Evolutionary conservation across 2,888 invertebrate species (phyloP).

Genomic region (Tryphoninae sp.): DNA sequence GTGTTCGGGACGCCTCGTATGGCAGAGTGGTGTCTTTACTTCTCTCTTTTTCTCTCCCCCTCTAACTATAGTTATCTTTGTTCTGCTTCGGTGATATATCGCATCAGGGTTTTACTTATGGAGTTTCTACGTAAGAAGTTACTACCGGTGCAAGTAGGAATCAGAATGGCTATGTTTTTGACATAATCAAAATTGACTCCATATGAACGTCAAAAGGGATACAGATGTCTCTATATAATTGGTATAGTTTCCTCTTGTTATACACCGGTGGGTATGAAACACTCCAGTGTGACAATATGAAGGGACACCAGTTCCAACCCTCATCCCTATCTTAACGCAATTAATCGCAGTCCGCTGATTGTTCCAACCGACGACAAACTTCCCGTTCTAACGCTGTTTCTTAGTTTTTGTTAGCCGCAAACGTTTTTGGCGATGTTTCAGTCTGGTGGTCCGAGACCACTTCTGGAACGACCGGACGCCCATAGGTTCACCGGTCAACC

Average conservation of each 20-base stretch:
- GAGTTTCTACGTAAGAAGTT: constrained; percentile 36
- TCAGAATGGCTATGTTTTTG: constrained; percentile 16
- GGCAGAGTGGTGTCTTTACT: constrained; percentile 32
- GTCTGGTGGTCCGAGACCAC: constrained; percentile 4
- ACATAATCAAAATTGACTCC: constrained; percentile 21
- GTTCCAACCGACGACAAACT: not conserved
- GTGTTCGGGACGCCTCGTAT: constrained; percentile 48
- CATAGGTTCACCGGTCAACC: constrained; percentile 16
- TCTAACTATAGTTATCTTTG: constrained; percentile 36
- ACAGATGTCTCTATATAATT: not conserved
- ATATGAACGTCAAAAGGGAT: not conserved
- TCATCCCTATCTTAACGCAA: not conserved
- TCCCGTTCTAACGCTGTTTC: constrained; percentile 15
- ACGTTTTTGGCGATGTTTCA: constrained; percentile 2
- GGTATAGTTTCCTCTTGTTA: not conserved
- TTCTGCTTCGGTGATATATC: constrained; percentile 41
- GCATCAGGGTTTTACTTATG: constrained; percentile 38
- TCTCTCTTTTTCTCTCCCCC: constrained; percentile 25
- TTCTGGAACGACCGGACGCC: not conserved
- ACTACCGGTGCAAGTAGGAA: constrained; percentile 18
- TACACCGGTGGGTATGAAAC: no score
- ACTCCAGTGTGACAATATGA: no score
- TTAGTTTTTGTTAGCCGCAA: constrained; percentile 6
- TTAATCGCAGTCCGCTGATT: not conserved
- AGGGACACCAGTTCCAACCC: no score